Evolutionary conservation across 2,888 invertebrate genomes (phyloP), one percentile per base, ranked within the genome.

Genomic region (Tinea trinotella): DNA sequence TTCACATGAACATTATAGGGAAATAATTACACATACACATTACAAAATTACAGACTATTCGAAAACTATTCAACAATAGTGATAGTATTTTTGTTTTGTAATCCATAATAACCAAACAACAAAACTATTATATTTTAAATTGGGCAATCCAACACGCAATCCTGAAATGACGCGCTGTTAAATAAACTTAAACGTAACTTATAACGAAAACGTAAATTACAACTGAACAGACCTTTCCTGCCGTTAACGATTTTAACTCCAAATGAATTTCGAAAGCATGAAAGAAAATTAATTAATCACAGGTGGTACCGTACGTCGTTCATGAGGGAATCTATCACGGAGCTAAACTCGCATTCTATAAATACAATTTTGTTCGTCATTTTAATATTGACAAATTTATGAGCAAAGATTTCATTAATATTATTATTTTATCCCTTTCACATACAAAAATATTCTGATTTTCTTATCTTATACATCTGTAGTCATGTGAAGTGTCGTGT

Each of bases 201-300:
- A 40, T 48, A 24, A 50, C 65, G 70, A 71, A 74, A 72, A 80
- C 76, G 78, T 82, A 77, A 82, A 82, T 82, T 79, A 79, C 65
- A 62, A 72, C 75, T 78, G 78, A 82, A 81, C 78, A 80, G 80
- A 80, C 81, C 74, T 71, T 81, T 80, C 81, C 78, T 76, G 71
- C 67, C 66, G 70, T 74, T 82, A 83, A 82, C 73, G 75, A 81
- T 82, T 81, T 74, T 70, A 65, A 70, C 67, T 74, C 62, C 60
- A 74, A 78, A 72, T 78, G 74, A 76, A 75, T 76, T 44, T 74
- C 76, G 64, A 69, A 74, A 77, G 74, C 74, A 74, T 76, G 74
- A 80, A 81, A 82, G 80, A 82, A 80, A 80, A 78, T 77, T 76
- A 79, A 83, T 82, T 80, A 82, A 79, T 79, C 75, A 79, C 76